Conservation (phyloP, 2,888 invertebrate genomes). For the Aphodius sticticus region DNA sequence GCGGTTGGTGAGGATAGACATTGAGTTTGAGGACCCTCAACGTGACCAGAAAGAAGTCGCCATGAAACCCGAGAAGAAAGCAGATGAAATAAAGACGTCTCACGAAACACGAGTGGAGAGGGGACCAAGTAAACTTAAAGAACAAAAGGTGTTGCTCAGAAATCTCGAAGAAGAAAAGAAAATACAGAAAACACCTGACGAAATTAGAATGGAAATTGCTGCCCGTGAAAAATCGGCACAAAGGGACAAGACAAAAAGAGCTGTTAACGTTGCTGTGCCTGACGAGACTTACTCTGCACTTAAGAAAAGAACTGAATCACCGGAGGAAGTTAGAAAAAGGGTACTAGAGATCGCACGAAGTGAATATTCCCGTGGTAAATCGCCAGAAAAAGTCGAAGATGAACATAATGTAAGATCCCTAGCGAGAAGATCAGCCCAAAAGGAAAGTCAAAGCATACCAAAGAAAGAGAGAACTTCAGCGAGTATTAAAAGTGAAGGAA, state of each 20-base stretch:
- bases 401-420: neutral
- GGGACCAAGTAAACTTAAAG: no score
- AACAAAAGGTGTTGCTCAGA: no score
- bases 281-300: neutral
- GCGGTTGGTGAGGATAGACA: neutral
- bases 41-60: neutral
- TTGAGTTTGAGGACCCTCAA: neutral
- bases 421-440: neutral
- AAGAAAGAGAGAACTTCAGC: neutral
- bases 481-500: neutral
- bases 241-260: neutral
- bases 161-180: neutral
- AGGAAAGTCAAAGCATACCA: neutral
- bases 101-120: no score
- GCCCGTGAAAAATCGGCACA: neutral
- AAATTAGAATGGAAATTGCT: neutral
- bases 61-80: neutral
- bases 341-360: neutral
- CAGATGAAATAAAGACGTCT: neutral
- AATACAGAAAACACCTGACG: neutral
- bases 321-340: neutral
- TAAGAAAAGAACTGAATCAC: neutral
- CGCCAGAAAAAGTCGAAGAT: neutral
- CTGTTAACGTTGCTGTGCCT: neutral
- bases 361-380: neutral